These are phyloP conservation scores for Neotoxoptera formosana DNA, from an alignment of 1,140 invertebrate species.

Conservation along the genomic window DNA sequence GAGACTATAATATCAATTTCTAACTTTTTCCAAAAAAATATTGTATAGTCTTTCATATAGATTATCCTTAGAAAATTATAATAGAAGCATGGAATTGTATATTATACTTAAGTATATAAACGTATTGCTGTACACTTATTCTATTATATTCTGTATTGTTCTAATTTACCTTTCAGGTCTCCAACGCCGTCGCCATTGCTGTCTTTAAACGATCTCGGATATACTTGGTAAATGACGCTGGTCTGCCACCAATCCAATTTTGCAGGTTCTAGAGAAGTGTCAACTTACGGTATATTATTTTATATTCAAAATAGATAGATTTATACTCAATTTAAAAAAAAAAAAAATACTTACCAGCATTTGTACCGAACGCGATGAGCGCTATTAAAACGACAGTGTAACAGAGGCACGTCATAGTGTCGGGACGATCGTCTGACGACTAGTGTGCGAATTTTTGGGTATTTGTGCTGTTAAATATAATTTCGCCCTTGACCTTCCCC, in stretches of 20 bases:
- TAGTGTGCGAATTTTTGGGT: background rate
- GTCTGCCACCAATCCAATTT: slow-evolving; percentile 46
- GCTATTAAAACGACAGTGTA: background rate
- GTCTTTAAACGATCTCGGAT: slow-evolving; percentile 49
- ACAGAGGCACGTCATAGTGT: background rate
- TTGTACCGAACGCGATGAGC: background rate
- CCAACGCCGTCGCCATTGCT: slow-evolving; percentile 28
- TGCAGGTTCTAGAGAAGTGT: background rate
- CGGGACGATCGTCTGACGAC: background rate
- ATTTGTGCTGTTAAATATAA: background rate
- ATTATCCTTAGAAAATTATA: no score
- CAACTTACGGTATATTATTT: background rate
- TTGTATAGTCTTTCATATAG: no score
- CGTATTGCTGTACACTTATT: background rate
- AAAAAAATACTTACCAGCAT: background rate
- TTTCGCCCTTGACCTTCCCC: background rate
- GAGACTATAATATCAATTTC: no score
- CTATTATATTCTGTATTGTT: no score
- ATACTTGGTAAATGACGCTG: slow-evolving; percentile 24
- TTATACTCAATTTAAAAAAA: background rate
- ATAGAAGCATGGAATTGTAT: no score
- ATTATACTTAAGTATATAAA: background rate
- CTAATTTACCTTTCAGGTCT: slow-evolving; percentile 48
- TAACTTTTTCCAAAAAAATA: no score
- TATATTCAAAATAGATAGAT: background rate